Evolutionary conservation across 2,797 vertebrate species (phyloP), one percentile per base, ranked within the genome.

Genomic region (Lerista edwardsae): DNA sequence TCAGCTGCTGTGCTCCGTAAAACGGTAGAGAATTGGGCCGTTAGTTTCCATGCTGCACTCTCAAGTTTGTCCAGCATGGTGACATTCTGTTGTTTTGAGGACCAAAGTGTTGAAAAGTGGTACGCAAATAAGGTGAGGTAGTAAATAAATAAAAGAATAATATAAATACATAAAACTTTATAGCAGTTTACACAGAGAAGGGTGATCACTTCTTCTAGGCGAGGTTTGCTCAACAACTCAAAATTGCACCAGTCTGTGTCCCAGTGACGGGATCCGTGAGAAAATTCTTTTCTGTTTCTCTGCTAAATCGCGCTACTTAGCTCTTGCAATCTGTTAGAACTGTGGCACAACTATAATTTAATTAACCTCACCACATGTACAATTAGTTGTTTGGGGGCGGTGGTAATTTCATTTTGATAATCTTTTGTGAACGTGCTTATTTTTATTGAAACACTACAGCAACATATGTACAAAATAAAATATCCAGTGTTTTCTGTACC

Each of bases 241-340:
- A 75, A 31, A 15, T 67, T 83, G 27, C 87, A 34, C 86, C 39
- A 77, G 44, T 92, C 79, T 82, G 55, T 91, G 82, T 89, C 8
- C 0, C 84, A 3, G 84, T 79, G 62, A 17, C 39, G 76, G 85
- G 91, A 89, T 86, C 47, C 79, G 85, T 85, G 77, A 61, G 55
- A 77, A 79, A 68, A 6, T 79, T 82, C 15, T 31, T 82, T 23
- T 31, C 91, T 91, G 57, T 87, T 25, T 84, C 88, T 91, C 89
- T 89, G 84, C 84, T 84, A 75, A 83, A 85, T 89, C 86, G 90
- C 84, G 85, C 69, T 88, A 6, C 14, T 85, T 68, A 29, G 4
- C 78, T 78, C 67, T 69, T 72, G 67, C 84, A 90, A 84, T 86
- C 31, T 67, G 6, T 51, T 31, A 69, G 65, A 36, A 12, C 27